Evolutionary conservation across 2,113 vertebrate species (phyloP).

Genomic region (Epinephelus moara): DNA sequence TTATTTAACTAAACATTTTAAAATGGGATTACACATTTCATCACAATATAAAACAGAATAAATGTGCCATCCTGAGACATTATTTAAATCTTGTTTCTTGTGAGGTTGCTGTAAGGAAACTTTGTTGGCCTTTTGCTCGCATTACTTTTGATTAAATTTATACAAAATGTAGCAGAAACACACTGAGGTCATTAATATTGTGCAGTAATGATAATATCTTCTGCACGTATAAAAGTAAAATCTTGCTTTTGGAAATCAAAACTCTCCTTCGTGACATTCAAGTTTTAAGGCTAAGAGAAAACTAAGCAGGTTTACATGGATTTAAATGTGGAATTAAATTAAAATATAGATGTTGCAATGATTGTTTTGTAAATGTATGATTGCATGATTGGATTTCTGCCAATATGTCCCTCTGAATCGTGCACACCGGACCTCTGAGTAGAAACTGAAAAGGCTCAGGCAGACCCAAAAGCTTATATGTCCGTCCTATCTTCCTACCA

Average conservation of each 20-base stretch:
- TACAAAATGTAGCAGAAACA: background rate
- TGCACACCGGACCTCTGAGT: too few relatives aligned
- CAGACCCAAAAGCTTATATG: too few relatives aligned
- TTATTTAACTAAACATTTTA: slow-evolving; percentile 3
- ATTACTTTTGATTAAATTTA: background rate
- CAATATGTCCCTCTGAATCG: too few relatives aligned
- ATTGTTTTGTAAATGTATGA: too few relatives aligned
- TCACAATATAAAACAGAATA: background rate
- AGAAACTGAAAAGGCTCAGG: too few relatives aligned
- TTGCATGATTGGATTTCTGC: too few relatives aligned
- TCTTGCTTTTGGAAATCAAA: background rate
- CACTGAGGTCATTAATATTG: background rate
- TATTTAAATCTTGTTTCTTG: background rate
- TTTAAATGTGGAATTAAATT: background rate
- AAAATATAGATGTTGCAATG: background rate
- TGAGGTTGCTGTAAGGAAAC: background rate
- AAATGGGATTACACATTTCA: background rate
- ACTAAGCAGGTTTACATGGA: too few relatives aligned
- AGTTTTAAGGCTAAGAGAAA: background rate
- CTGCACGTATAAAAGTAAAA: background rate
- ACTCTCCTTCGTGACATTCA: background rate
- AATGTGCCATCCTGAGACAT: background rate
- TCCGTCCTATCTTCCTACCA: too few relatives aligned
- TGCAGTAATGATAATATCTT: background rate
- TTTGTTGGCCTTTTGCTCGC: background rate